A percentile compares a stretch with the other conserved stretches of the same genome.
phyloP scores from a whole-genome alignment of 2,113 vertebrate species.

The Lates calcarifer region DNA sequence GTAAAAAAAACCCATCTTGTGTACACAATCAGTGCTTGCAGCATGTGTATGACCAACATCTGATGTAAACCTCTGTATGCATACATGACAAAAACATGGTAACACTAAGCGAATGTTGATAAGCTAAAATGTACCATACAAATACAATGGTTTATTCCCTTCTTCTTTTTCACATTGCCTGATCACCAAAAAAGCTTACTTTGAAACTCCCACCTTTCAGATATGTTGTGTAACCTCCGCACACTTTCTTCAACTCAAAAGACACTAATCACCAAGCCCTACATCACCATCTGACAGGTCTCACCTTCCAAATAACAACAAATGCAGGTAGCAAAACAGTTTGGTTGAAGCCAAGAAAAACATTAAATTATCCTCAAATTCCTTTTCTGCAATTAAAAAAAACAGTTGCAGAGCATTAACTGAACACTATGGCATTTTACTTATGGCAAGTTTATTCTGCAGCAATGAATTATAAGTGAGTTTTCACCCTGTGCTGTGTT shows the following conservation, averaged over 20 bases:
- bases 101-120: background rate
- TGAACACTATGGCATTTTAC: slow-evolving; percentile 26
- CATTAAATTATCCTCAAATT: background rate
- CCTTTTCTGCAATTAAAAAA: slow-evolving; percentile 28
- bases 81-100: background rate
- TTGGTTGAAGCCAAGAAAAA: slow-evolving; percentile 32
- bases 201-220: slow-evolving; percentile 1
- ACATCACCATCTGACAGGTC: background rate
- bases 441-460: slow-evolving; percentile 34
- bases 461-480: slow-evolving; percentile 8
- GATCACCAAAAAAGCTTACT: background rate
- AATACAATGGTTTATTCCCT: slow-evolving; percentile 35
- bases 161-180: slow-evolving; percentile 8
- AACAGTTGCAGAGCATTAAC: background rate
- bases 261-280: background rate
- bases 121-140: background rate
- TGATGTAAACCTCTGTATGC: slow-evolving; percentile 4
- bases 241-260: slow-evolving; percentile 1
- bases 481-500: slow-evolving; percentile 4
- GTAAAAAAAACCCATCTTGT: background rate
- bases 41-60: background rate
- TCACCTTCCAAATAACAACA: slow-evolving; percentile 7
- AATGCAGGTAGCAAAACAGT: background rate
- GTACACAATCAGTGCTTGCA: slow-evolving; percentile 50
- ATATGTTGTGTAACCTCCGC: background rate